Evolutionary conservation across 2,797 vertebrate genomes (phyloP), one percentile per base, ranked within the genome.

Genomic region (Gymnoscopelus braueri): DNA sequence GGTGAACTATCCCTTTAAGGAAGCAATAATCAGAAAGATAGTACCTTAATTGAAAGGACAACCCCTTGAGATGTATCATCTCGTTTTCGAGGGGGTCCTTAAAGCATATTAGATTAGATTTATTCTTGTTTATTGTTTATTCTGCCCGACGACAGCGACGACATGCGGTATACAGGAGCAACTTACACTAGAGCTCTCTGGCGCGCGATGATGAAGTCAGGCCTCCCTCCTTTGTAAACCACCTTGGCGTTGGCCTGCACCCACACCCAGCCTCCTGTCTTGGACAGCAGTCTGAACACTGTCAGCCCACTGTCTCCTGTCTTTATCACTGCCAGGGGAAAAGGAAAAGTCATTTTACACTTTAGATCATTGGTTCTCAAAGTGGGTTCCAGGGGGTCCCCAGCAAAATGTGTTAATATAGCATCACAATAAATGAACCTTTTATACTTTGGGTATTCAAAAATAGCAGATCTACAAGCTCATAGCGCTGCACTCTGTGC

Each of bases 201-300:
- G 32, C 89, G 87, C 0, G 81, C 83, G 0, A 95, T 92, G 75
- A 95, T 94, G 74, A 94, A 95, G 3, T 95, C 94, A 0, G 94
- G 94, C 52, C 90, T 75, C 71, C 93, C 93, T 65, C 77, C 91
- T 84, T 94, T 95, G 85, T 79, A 94, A 70, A 94, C 83, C 51
- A 95, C 72, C 78, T 92, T 92, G 67, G 94, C 94, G 13, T 94
- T 95, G 64, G 94, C 1, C 80, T 95, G 93, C 54, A 95, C 94
- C 94, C 94, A 95, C 56, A 94, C 56, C 94, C 94, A 95, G 50
- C 72, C 49, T 1, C 75, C 53, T 0, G 83, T 77, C 74, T 94
- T 95, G 1, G 85, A 87, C 51, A 95, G 88, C 6, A 95, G 91
- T 71, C 94, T 78, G 85, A 95, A 94, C 19, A 93, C 89, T 0